Conservation (phyloP, 2,888 invertebrate genomes). For the Mythimna ferrago region DNA sequence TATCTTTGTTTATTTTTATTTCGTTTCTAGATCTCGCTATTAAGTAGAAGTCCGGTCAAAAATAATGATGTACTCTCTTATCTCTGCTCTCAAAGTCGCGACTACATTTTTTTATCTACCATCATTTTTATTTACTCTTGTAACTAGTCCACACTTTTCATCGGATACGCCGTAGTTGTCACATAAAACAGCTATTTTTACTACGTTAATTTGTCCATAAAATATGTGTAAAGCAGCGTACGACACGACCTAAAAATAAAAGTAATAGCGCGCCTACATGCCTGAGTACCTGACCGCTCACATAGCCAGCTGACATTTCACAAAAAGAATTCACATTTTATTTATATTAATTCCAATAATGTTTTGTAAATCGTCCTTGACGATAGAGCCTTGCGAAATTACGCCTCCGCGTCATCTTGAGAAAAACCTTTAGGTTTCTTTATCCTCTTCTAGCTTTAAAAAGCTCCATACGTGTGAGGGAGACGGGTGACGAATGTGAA, state of each 20-base stretch:
- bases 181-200: constrained; percentile 60
- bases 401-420: constrained; percentile 75
- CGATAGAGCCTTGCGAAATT: constrained; percentile 80
- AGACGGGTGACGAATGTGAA: constrained; percentile 75
- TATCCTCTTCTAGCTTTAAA: constrained; percentile 71
- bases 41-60: neutral
- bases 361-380: constrained; percentile 86
- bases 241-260: constrained; percentile 71
- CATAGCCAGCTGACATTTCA: constrained; percentile 78
- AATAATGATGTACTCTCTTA: neutral
- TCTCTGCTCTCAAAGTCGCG: too few species aligned
- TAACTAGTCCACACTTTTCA: constrained; percentile 34
- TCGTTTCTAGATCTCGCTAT: neutral
- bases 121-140: constrained; percentile 1
- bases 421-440: constrained; percentile 72
- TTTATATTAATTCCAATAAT: constrained; percentile 73
- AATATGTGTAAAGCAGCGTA: constrained; percentile 58
- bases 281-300: constrained; percentile 59
- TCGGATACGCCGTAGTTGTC: constrained; percentile 41
- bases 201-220: constrained; percentile 62
- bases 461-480: constrained; percentile 71
- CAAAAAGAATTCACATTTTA: constrained; percentile 68
- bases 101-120: too few species aligned
- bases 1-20: neutral
- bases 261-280: constrained; percentile 64